Evolutionary conservation across 2,888 invertebrate species (phyloP).

Genomic region (Spialia ferax): DNA sequence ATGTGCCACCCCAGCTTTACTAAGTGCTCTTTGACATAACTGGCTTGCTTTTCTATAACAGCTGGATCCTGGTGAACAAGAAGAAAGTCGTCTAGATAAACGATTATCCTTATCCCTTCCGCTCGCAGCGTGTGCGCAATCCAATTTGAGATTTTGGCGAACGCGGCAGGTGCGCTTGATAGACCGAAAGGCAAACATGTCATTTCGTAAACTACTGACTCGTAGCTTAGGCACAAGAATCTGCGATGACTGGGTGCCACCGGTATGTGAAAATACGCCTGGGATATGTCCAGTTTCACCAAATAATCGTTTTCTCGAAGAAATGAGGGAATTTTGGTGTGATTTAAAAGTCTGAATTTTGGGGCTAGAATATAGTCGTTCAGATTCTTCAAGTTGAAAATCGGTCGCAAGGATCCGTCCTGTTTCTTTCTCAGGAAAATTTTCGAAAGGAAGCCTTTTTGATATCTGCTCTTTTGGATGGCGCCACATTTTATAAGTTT

Average conservation of each 20-base stretch:
- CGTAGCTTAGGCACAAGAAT: neutral
- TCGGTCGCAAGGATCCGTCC: neutral
- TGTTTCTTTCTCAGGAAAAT: neutral
- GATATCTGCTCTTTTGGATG: neutral
- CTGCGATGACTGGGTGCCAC: neutral
- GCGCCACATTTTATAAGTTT: neutral
- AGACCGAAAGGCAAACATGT: slow-evolving; percentile 1
- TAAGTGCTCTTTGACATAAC: neutral
- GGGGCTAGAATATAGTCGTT: neutral
- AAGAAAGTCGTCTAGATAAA: slow-evolving; percentile 1
- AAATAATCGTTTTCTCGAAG: neutral
- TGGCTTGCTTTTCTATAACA: neutral
- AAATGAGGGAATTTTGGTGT: neutral
- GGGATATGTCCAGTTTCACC: neutral
- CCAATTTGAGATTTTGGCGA: neutral
- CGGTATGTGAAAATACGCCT: slow-evolving; percentile 1
- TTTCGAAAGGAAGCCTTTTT: neutral
- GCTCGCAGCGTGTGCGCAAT: neutral
- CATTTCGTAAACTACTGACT: neutral
- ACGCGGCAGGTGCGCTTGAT: neutral
- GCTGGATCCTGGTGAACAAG: neutral
- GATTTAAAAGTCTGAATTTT: slow-evolving; percentile 2
- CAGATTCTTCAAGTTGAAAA: neutral
- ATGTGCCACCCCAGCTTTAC: neutral
- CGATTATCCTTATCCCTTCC: neutral